Evolutionary conservation across 2,888 invertebrate species (phyloP).

Genomic region (Allygus modestus): DNA sequence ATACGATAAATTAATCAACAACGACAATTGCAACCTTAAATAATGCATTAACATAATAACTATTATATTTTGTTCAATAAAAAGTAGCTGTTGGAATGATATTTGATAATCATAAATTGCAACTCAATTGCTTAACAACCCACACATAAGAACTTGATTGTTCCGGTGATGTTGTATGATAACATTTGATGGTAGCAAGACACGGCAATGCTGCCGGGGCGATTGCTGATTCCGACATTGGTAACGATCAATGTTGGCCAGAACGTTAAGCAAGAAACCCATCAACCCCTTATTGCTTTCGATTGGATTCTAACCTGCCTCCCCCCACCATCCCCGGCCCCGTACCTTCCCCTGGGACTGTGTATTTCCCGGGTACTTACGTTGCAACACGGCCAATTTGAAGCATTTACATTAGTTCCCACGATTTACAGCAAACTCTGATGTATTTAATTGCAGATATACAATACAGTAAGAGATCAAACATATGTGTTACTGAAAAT

Average conservation of each 20-base stretch:
- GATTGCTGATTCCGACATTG: conserved; percentile 36
- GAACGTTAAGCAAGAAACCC: conserved; percentile 52
- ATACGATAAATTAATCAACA: too few relatives aligned
- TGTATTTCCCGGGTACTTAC: conserved; percentile 5
- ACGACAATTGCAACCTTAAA: too few relatives aligned
- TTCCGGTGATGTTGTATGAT: neutral
- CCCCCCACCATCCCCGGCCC: neutral
- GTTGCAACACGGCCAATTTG: conserved; percentile 20
- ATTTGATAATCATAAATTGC: too few relatives aligned
- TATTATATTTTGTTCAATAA: too few relatives aligned
- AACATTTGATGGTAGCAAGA: neutral
- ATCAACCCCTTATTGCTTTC: conserved; percentile 53
- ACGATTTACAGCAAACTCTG: conserved; percentile 18
- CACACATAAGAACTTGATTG: too few relatives aligned
- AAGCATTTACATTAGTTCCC: neutral
- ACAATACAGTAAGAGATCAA: too few relatives aligned
- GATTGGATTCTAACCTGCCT: conserved; percentile 47
- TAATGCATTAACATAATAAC: too few relatives aligned
- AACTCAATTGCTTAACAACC: too few relatives aligned
- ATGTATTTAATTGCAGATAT: too few relatives aligned
- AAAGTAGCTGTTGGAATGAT: too few relatives aligned
- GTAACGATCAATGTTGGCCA: conserved; percentile 49
- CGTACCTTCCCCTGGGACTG: conserved; percentile 2
- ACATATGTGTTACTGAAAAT: too few relatives aligned
- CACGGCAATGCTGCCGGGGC: conserved; percentile 3